Base-by-base conservation (phyloP, 2,888 invertebrate genomes). In the Oscheius sp. region DNA sequence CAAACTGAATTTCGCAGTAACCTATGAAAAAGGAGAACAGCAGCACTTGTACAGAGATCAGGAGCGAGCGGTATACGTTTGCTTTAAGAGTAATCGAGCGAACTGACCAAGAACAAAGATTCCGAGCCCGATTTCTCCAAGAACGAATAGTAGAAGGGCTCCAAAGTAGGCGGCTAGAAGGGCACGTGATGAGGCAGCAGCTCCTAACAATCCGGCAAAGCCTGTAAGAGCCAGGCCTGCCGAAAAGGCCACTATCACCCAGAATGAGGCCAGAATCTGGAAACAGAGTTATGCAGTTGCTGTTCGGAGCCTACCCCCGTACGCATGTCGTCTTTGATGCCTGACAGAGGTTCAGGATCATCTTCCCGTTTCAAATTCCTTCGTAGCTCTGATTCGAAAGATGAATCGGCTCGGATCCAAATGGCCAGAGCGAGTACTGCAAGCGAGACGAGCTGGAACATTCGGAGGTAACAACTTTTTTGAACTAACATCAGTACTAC, bases 181-280 rank as follows among this genome's bases (percentile, higher is more conserved):
- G 37, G 68, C 55, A 21, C 42, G 7, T 2, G 68, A 68, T 9
- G 68, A 37, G 21, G 50, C 37, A 5, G 37, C 35, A 9, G 68
- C 68, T n/a, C 68, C 68, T 2, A 68, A n/a, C 1, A 70, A 70
- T 5, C 87, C 87, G 11, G 85, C 76, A n/a, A 86, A 75, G 9
- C 86, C 85, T 35, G 84, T 75, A 3, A 86, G 21, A 7, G 76
- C 81, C 9, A 78, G 77, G 10, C 81, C 85, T n/a, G 81, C 77
- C 5, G 84, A 75, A 70, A 87, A 84, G 11, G 84, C 87, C 47
- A 87, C 78, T 32, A 87, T 78, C 5, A 84, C 81, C 87, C 87
- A 87, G 70, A 84, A 87, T 13, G 78, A 70, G 29, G 85, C 82
- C 13, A 78, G 73, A 47, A 85, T 84, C 86, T 87, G 74, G 21